Percentiles rank a stretch among this genome's conserved stretches.
These are phyloP conservation scores for Formica selysi DNA, from an alignment of 1,140 invertebrate species.

Conservation along the genomic window DNA sequence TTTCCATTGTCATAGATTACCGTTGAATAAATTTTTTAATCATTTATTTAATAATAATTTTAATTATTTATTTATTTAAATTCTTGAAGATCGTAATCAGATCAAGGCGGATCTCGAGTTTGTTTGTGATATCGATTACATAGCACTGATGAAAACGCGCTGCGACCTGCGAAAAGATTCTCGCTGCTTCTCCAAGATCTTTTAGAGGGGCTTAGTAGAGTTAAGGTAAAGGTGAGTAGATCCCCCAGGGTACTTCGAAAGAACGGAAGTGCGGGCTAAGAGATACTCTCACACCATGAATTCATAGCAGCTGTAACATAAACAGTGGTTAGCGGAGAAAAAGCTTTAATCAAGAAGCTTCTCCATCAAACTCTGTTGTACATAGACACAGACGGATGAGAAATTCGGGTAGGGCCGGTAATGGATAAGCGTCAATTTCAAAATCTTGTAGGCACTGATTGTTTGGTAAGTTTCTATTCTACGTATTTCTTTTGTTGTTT, in stretches of 20 bases:
- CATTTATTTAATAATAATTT: neutral
- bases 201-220: constrained; percentile 38
- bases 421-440: constrained; percentile 80
- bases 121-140: neutral
- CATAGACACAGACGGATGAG: constrained; percentile 67
- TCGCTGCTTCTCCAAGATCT: constrained; percentile 44
- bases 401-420: constrained; percentile 75
- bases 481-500: constrained; percentile 44
- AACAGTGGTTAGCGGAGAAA: constrained; percentile 33
- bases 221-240: constrained; percentile 64
- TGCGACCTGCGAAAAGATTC: neutral
- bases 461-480: constrained; percentile 74
- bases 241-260: neutral
- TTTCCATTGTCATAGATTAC: too few species aligned
- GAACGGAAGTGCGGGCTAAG: neutral
- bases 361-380: constrained; percentile 68
- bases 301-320: neutral
- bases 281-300: neutral
- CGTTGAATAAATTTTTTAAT: too few species aligned
- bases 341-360: constrained; percentile 8
- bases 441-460: constrained; percentile 79
- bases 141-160: neutral
- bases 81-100: neutral
- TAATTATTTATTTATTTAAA: neutral
- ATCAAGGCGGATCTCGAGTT: neutral